Conservation (phyloP, 2,888 invertebrate species). For the Allacma fusca region DNA sequence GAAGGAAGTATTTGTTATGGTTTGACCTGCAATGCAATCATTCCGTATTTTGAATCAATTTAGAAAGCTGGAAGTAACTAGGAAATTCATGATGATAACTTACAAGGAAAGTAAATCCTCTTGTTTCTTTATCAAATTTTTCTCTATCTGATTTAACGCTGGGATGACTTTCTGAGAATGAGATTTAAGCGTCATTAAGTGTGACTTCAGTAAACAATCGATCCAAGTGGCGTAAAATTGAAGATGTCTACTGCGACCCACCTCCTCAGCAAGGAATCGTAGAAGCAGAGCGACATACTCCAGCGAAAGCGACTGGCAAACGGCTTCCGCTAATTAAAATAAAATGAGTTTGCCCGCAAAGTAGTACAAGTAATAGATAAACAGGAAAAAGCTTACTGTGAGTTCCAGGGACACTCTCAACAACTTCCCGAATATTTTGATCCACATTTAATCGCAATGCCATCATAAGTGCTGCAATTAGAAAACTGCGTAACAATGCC, state of each 20-base stretch:
- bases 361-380: too few relatives aligned
- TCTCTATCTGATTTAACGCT: constrained; percentile 77
- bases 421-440: constrained; percentile 75
- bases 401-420: constrained; percentile 80
- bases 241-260: constrained; percentile 82
- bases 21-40: constrained; percentile 22
- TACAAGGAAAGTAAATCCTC: constrained; percentile 85
- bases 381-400: too few relatives aligned
- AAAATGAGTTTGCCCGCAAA: too few relatives aligned
- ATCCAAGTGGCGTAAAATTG: constrained; percentile 90
- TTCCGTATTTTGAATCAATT: neutral
- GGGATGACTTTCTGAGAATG: constrained; percentile 69
- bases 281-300: constrained; percentile 38
- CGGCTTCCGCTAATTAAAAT: constrained; percentile 36
- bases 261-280: constrained; percentile 73
- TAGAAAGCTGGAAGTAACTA: too few relatives aligned
- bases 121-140: constrained; percentile 79
- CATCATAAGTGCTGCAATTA: constrained; percentile 75
- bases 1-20: constrained; percentile 41
- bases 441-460: constrained; percentile 86
- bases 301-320: constrained; percentile 36
- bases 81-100: too few relatives aligned
- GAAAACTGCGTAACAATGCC: neutral
- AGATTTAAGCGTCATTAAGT: constrained; percentile 68
- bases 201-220: constrained; percentile 72